phyloP scores from a whole-genome alignment of 2,888 invertebrate genomes.

The Yponomeuta malinellus region DNA sequence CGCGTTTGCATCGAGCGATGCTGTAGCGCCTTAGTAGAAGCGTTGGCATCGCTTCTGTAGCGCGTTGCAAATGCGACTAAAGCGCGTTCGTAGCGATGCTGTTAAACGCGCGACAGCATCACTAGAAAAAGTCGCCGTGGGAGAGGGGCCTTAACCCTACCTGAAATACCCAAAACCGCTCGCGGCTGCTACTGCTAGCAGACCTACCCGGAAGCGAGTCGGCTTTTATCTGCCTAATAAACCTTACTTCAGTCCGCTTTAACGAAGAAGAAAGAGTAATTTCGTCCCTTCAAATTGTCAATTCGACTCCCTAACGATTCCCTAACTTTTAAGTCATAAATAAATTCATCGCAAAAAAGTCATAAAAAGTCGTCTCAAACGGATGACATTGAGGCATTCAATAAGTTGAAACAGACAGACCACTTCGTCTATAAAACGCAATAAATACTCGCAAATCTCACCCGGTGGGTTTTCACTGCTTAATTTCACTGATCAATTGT shows the following conservation, averaged over 20 bases:
- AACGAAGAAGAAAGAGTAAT: background rate
- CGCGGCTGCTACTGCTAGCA: background rate
- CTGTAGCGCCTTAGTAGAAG: too few species aligned
- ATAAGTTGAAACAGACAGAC: background rate
- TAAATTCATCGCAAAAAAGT: background rate
- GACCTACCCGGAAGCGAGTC: background rate
- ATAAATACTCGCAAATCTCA: too few species aligned
- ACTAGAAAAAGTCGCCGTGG: too few species aligned
- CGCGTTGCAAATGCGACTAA: too few species aligned
- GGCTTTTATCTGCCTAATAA: background rate
- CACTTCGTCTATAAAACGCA: background rate
- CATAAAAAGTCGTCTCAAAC: background rate
- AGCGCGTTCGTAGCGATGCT: too few species aligned
- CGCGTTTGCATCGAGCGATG: too few species aligned
- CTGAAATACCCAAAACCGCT: too few species aligned
- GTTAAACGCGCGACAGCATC: too few species aligned
- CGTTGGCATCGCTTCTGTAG: too few species aligned
- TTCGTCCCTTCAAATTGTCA: constrained; percentile 1
- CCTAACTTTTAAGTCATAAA: background rate
- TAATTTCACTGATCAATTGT: too few species aligned
- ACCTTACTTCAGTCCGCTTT: background rate
- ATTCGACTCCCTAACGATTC: background rate
- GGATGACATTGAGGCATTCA: background rate
- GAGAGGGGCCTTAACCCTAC: too few species aligned
- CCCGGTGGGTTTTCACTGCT: too few species aligned